Evolutionary conservation across 1,140 invertebrate species (phyloP), one percentile per base, ranked within the genome.

Genomic region (Psix sp.): DNA sequence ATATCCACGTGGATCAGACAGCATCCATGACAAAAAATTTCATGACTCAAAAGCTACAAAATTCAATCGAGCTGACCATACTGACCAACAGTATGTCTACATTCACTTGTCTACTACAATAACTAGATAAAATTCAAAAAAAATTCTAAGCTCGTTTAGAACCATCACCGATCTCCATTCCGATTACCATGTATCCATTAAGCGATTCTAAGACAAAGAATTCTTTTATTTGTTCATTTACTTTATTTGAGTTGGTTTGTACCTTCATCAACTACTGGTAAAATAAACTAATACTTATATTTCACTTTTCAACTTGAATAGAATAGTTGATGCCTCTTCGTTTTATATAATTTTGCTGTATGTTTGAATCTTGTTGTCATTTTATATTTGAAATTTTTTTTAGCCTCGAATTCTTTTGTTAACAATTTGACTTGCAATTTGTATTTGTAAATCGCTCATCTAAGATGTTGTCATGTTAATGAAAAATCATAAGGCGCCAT

Each of bases 131-230:
- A 57, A 76, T 72, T 67, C 67, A 52, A 71, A 71, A 66, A 63
- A 62, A 57, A 52, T 13, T 62, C 67, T 76, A 76, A 76, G 74
- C 74, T 76, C 74, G 74, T 76, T 76, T 71, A 67, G 65, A 71
- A 70, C 66, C 74, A 63, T 77, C 71, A 49, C 63, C 52, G 51
- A 59, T 67, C 57, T 29, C 38, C 67, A 46, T 74, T 72, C 59
- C 51, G 49, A 63, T 74, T 74, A 57, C 67, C 67, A 66, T 54
- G 45, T 68, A 72, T 71, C 62, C 72, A 74, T 71, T 66, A 71
- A 77, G 72, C 71, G 67, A 67, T 77, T 74, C 66, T 77, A 77
- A 74, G 76, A 72, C 67, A 77, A 74, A 54, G 74, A 73, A 60
- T 70, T 42, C 60, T 72, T 71, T 70, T 63, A 17, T 35, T 52